A percentile compares a stretch with the other conserved stretches of the same genome.
These are phyloP conservation scores for Salarias fasciatus DNA, from an alignment of 2,797 vertebrate genomes.

Conservation along the genomic window DNA sequence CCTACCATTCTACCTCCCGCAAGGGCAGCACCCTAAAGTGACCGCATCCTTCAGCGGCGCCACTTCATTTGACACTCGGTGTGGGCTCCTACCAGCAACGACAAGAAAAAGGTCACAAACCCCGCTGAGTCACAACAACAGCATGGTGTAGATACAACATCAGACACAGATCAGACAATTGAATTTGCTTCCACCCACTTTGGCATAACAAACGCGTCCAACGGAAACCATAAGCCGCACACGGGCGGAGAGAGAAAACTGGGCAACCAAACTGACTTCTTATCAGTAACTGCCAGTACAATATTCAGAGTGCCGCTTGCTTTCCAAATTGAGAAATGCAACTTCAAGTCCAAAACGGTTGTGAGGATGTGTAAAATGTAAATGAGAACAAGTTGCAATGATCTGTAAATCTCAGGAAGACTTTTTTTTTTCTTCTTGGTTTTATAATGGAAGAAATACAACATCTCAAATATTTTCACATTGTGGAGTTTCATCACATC, in stretches of 20 bases:
- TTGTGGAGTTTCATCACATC: too few relatives aligned
- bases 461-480: too few relatives aligned
- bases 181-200: not conserved
- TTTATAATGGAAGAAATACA: too few relatives aligned
- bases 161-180: not conserved
- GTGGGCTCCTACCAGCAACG: constrained; percentile 16
- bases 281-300: not conserved
- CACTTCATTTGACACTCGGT: constrained; percentile 4
- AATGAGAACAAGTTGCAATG: too few relatives aligned
- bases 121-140: constrained; percentile 9
- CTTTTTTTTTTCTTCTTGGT: too few relatives aligned
- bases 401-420: too few relatives aligned
- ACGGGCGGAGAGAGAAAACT: not conserved
- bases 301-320: not conserved
- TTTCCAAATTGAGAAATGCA: not conserved
- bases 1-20: not conserved
- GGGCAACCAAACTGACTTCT: not conserved
- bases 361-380: too few relatives aligned
- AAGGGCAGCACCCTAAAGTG: constrained; percentile 5
- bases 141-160: not conserved
- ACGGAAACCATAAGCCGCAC: not conserved
- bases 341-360: too few relatives aligned
- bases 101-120: constrained; percentile 20
- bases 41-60: not conserved
- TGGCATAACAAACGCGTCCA: not conserved